Percentiles rank a stretch among this genome's conserved stretches.
Evolutionary conservation across 2,797 vertebrate species (phyloP).

Genomic region (Sebastes oblongus): DNA sequence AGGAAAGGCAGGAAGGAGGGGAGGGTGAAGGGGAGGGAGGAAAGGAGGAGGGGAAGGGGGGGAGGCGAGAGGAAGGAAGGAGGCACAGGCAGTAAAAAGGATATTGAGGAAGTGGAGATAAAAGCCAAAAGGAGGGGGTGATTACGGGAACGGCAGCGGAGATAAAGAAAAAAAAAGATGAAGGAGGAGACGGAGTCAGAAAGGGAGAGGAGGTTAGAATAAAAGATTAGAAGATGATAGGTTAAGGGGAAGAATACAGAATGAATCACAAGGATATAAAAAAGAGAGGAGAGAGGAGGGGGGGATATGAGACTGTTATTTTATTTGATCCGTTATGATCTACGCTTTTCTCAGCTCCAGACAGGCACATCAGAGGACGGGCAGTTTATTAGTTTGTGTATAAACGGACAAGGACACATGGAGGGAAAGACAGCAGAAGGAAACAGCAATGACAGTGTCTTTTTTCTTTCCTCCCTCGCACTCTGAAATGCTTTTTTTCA

Average conservation of each 20-base stretch:
- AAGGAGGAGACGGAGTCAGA: constrained; percentile 54
- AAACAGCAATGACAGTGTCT: constrained; percentile 26
- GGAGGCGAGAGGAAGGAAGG: constrained; percentile 57
- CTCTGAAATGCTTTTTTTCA: constrained; percentile 27
- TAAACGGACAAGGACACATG: constrained; percentile 14
- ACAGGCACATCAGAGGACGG: constrained; percentile 29
- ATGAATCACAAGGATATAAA: constrained; percentile 24
- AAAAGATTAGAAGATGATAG: constrained; percentile 66
- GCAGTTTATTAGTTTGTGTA: constrained; percentile 51
- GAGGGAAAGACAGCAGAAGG: constrained; percentile 23
- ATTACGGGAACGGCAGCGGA: constrained; percentile 69
- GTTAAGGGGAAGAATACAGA: constrained; percentile 29
- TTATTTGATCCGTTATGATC: constrained; percentile 39
- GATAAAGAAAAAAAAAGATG: constrained; percentile 60
- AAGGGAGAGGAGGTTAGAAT: constrained; percentile 55
- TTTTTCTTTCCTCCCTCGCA: background rate
- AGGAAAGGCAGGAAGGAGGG: constrained; percentile 35
- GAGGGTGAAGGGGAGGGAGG: background rate
- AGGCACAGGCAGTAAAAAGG: constrained; percentile 73
- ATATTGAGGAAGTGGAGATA: constrained; percentile 81
- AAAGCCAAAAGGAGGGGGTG: constrained; percentile 74
- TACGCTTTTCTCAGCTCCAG: constrained; percentile 28
- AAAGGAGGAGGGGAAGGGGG: background rate
- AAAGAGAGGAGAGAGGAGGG: background rate
- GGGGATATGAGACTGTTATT: constrained; percentile 27